phyloP scores from a whole-genome alignment of 2,113 vertebrate species.

The Geococcyx californianus region DNA sequence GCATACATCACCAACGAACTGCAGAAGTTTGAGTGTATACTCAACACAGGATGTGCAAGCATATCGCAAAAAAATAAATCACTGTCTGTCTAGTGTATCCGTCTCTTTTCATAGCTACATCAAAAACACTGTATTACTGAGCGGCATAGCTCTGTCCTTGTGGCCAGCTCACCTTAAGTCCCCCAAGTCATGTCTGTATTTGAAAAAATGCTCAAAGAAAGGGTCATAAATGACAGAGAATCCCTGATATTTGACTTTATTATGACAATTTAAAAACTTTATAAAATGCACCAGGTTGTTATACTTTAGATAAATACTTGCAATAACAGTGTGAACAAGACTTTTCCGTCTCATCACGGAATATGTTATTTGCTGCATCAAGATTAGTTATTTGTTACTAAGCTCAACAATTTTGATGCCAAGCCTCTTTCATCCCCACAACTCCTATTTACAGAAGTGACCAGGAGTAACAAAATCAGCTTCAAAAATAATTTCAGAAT shows the following conservation, averaged over 20 bases:
- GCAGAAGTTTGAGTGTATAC: neutral
- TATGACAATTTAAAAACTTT: neutral
- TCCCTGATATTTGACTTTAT: neutral
- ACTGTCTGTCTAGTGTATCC: neutral
- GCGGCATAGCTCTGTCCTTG: accelerated
- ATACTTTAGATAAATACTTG: neutral
- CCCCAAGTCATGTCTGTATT: neutral
- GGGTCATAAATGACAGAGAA: neutral
- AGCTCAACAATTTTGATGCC: neutral
- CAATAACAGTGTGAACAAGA: neutral
- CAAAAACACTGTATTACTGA: neutral
- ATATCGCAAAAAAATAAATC: neutral
- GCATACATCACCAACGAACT: neutral
- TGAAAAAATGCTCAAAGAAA: neutral
- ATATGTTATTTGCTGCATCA: neutral
- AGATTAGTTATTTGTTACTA: neutral
- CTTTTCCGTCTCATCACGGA: neutral
- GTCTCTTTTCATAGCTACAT: neutral
- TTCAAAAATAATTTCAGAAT: slow-evolving; percentile 18
- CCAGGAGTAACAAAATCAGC: slow-evolving; percentile 2
- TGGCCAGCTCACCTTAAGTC: neutral
- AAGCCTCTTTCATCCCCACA: neutral
- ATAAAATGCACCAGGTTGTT: neutral
- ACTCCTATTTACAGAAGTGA: neutral
- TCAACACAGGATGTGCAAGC: accelerated